Conservation (phyloP, 1,140 invertebrate genomes). For the Mactra quadrangularis region DNA sequence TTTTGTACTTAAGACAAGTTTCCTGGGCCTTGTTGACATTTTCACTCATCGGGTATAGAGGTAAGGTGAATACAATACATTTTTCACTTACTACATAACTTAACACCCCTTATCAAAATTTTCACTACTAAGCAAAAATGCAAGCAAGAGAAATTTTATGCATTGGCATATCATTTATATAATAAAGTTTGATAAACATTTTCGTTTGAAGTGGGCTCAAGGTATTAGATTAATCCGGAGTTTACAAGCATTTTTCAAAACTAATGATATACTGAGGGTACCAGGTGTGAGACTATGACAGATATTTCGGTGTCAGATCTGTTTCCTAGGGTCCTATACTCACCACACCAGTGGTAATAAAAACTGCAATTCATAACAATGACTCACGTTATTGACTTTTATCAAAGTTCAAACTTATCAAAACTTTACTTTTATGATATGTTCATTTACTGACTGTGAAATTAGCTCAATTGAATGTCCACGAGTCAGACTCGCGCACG, state of each 20-base stretch:
- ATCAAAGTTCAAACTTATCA: no score
- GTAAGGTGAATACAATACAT: constrained; percentile 45
- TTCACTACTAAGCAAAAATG: constrained; percentile 44
- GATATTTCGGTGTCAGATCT: constrained; percentile 20
- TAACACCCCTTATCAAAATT: constrained; percentile 10
- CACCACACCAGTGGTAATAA: no score
- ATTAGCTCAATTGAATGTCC: no score
- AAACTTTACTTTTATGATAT: no score
- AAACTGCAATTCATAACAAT: no score
- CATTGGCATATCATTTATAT: constrained; percentile 46
- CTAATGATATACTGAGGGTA: constrained; percentile 34
- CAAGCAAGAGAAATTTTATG: constrained; percentile 52
- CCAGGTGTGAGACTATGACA: constrained; percentile 57
- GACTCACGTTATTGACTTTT: no score
- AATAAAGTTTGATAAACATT: constrained; percentile 56
- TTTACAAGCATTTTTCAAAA: constrained; percentile 55
- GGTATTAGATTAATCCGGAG: constrained; percentile 52
- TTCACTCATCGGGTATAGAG: constrained; percentile 38
- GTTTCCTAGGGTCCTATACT: constrained; percentile 43
- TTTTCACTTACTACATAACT: constrained; percentile 42
- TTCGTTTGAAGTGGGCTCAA: constrained; percentile 54
- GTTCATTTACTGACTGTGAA: no score
- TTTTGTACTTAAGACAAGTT: constrained; percentile 31
- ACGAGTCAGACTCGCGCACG: no score
- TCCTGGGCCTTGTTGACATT: constrained; percentile 53